Evolutionary conservation across 2,888 invertebrate species (phyloP).

Genomic region (Lochmaea capreae): DNA sequence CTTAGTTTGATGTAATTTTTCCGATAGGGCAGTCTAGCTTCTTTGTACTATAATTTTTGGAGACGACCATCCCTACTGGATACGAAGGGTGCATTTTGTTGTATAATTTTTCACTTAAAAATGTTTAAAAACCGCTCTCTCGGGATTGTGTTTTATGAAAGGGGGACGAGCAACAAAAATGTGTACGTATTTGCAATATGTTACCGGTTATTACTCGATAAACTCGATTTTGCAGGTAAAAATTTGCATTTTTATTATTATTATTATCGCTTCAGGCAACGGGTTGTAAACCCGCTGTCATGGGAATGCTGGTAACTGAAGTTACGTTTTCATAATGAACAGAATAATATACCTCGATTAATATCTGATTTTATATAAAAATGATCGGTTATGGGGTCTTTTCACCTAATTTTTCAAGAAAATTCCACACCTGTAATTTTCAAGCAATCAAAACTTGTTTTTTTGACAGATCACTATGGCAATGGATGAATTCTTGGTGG

Average conservation of each 20-base stretch:
- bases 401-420: too few relatives aligned
- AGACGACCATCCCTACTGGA: constrained; percentile 41
- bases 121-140: constrained; percentile 33
- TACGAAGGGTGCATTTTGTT: constrained; percentile 37
- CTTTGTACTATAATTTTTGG: constrained; percentile 52
- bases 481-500: too few relatives aligned
- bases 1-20: constrained; percentile 55
- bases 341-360: constrained; percentile 6
- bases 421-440: too few relatives aligned
- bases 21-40: constrained; percentile 42
- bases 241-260: constrained; percentile 38
- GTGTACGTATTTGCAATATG: constrained; percentile 39
- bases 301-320: constrained; percentile 1
- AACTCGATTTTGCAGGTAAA: constrained; percentile 43
- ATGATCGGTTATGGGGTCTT: too few relatives aligned
- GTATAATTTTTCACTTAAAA: constrained; percentile 47
- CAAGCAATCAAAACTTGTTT: too few relatives aligned
- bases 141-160: constrained; percentile 25
- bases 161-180: constrained; percentile 41
- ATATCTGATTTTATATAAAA: too few relatives aligned
- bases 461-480: too few relatives aligned
- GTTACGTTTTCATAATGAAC: not conserved
- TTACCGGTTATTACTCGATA: constrained; percentile 36
- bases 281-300: constrained; percentile 15
- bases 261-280: constrained; percentile 2